Percentiles rank a stretch among this genome's conserved stretches.
Evolutionary conservation across 2,797 vertebrate species (phyloP).

Genomic region (Protonibea diacanthus): DNA sequence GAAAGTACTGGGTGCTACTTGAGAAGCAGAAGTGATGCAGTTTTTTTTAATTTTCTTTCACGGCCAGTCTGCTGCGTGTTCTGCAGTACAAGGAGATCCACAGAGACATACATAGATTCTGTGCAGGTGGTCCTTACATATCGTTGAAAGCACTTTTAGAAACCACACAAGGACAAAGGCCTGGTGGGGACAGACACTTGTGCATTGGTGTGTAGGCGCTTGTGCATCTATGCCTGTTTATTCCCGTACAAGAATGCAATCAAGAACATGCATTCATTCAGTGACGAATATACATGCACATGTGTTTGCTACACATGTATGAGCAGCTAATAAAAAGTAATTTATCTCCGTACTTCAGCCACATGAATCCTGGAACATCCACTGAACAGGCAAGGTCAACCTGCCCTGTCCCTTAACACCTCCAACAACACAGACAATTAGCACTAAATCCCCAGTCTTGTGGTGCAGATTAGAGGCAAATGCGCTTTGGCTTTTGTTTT

Average conservation of each 20-base stretch:
- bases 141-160: conserved; percentile 50
- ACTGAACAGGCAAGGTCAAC: conserved; percentile 48
- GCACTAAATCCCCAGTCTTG: conserved; percentile 29
- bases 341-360: conserved; percentile 32
- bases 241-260: neutral
- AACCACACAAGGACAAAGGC: conserved; percentile 37
- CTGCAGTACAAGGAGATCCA: conserved; percentile 28
- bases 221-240: conserved; percentile 17
- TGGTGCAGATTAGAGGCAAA: conserved; percentile 41
- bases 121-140: conserved; percentile 45
- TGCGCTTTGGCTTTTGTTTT: conserved; percentile 18
- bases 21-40: conserved; percentile 11
- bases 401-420: conserved; percentile 17
- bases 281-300: neutral
- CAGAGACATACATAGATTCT: conserved; percentile 28
- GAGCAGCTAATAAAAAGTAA: conserved; percentile 24
- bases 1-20: conserved; percentile 13
- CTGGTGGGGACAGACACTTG: conserved; percentile 21
- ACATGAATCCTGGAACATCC: conserved; percentile 24
- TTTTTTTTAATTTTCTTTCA: conserved; percentile 42
- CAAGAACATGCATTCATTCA: neutral
- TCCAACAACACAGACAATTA: conserved; percentile 48
- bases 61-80: conserved; percentile 43
- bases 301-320: conserved; percentile 8
- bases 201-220: conserved; percentile 8